phyloP scores from a whole-genome alignment of 1,140 invertebrate species.

The Meloidogyne floridensis region DNA sequence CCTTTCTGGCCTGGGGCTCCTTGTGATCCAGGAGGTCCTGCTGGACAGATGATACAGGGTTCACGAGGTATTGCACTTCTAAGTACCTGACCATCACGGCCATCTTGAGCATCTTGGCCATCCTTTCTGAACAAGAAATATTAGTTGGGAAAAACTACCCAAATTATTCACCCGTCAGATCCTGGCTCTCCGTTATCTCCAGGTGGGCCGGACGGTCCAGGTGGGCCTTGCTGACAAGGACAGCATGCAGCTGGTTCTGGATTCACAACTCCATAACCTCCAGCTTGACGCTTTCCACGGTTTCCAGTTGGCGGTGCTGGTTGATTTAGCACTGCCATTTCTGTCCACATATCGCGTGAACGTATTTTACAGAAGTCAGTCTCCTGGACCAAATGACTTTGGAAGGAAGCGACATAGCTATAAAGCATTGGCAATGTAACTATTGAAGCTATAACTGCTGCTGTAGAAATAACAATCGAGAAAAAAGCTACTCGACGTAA shows the following conservation, averaged over 20 bases:
- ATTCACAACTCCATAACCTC: constrained; percentile 49
- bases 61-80: constrained; percentile 56
- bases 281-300: constrained; percentile 4
- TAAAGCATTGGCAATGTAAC: constrained; percentile 65
- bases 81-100: constrained; percentile 52
- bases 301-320: constrained; percentile 19
- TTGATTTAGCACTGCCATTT: constrained; percentile 59
- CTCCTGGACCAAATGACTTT: constrained; percentile 61
- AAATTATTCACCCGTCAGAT: not conserved
- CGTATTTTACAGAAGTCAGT: constrained; percentile 65
- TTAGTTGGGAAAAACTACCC: not conserved
- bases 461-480: constrained; percentile 57
- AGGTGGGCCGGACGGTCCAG: constrained; percentile 54
- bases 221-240: constrained; percentile 60
- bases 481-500: constrained; percentile 62
- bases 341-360: constrained; percentile 65
- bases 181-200: constrained; percentile 53
- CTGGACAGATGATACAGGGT: constrained; percentile 65
- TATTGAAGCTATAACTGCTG: constrained; percentile 57
- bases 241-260: constrained; percentile 49
- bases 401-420: constrained; percentile 64
- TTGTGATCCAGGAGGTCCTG: constrained; percentile 53
- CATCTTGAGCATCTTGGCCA: constrained; percentile 55
- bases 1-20: constrained; percentile 62
- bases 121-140: constrained; percentile 47